phyloP scores from a whole-genome alignment of 2,888 invertebrate species.

The Diploptera punctata region DNA sequence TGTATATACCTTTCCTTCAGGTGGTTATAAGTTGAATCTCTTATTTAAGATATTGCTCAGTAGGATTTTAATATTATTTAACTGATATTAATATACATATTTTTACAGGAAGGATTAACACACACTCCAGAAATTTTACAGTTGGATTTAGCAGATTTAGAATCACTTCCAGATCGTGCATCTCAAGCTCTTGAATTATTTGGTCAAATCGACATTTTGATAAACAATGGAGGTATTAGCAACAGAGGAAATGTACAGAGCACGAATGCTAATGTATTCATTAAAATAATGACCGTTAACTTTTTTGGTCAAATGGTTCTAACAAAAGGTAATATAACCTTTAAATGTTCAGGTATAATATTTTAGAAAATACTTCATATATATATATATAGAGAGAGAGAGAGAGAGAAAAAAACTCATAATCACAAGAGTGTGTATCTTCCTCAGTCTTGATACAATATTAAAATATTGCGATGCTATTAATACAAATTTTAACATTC shows the following conservation, averaged over 20 bases:
- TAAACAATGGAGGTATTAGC: slow-evolving; percentile 93
- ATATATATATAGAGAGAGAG: too few species aligned
- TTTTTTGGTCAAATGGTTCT: slow-evolving; percentile 93
- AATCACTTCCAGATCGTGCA: slow-evolving; percentile 66
- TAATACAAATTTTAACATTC: too few species aligned
- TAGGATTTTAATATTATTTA: too few species aligned
- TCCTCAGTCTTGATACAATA: too few species aligned
- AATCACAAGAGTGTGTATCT: too few species aligned
- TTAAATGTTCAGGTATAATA: too few species aligned
- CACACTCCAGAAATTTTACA: slow-evolving; percentile 75
- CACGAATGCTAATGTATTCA: slow-evolving; percentile 82
- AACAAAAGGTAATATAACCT: slow-evolving; percentile 80
- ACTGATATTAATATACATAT: not conserved
- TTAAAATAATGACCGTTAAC: slow-evolving; percentile 90
- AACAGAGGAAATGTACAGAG: slow-evolving; percentile 76
- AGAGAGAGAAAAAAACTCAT: too few species aligned
- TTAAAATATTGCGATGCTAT: too few species aligned
- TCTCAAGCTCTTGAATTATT: slow-evolving; percentile 71
- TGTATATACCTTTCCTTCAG: too few species aligned
- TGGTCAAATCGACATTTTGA: slow-evolving; percentile 82
- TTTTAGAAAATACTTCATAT: too few species aligned
- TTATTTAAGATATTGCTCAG: too few species aligned
- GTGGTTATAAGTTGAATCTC: too few species aligned
- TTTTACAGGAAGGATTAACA: slow-evolving; percentile 62
- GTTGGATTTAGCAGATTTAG: slow-evolving; percentile 77